phyloP scores from a whole-genome alignment of 2,113 vertebrate genomes.

The Baryphthengus martii region DNA sequence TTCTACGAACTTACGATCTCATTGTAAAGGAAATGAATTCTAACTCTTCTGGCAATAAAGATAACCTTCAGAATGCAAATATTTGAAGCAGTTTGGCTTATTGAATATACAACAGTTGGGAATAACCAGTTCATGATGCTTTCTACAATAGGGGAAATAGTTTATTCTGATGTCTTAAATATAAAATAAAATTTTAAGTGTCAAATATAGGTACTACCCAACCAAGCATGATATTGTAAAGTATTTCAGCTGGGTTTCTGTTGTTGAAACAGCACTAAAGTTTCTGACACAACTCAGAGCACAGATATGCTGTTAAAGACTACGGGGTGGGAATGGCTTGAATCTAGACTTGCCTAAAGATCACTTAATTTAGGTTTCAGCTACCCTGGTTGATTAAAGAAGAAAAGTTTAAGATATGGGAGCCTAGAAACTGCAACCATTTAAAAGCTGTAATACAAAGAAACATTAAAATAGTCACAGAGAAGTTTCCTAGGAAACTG shows the following conservation, averaged over 20 bases:
- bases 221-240: not conserved
- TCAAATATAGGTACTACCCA: not conserved
- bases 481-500: not conserved
- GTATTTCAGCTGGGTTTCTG: not conserved
- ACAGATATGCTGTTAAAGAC: not conserved
- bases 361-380: not conserved
- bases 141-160: not conserved
- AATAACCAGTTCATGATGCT: not conserved
- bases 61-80: constrained; percentile 46
- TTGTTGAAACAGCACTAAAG: not conserved
- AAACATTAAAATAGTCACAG: not conserved
- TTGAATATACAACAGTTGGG: not conserved
- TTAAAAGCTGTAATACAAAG: not conserved
- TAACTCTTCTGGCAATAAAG: constrained; percentile 16
- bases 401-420: not conserved
- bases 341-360: not conserved
- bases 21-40: constrained; percentile 35
- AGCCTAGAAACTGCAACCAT: not conserved
- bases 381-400: not conserved
- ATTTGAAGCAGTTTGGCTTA: not conserved
- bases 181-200: not conserved
- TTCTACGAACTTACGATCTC: not conserved
- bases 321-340: not conserved
- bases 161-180: not conserved
- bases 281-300: not conserved